These are phyloP conservation scores for Tetropium fuscum DNA, from an alignment of 2,888 invertebrate species.

Conservation along the genomic window DNA sequence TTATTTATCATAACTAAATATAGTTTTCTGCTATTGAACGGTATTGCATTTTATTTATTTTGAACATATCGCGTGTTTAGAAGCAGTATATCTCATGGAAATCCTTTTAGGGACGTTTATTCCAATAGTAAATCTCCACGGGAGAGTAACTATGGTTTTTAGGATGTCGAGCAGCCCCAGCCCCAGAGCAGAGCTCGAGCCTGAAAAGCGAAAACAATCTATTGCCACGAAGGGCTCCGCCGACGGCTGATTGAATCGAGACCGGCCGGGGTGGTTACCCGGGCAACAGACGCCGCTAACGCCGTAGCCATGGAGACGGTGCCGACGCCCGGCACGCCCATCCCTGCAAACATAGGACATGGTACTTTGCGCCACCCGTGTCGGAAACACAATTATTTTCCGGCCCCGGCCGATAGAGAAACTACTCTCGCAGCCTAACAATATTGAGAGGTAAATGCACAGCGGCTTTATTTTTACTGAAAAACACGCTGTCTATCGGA, in stretches of 20 bases:
- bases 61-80: too few species aligned
- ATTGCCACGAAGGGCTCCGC: constrained; percentile 5
- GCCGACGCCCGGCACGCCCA: constrained; percentile 63
- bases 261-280: constrained; percentile 46
- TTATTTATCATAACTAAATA: too few species aligned
- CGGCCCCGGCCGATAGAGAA: not conserved
- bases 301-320: constrained; percentile 56
- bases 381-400: not conserved
- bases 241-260: constrained; percentile 62
- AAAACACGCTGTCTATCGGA: too few species aligned
- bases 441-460: too few species aligned
- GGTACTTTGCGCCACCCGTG: not conserved
- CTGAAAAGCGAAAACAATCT: constrained; percentile 10
- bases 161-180: not conserved
- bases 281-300: constrained; percentile 29
- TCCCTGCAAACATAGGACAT: constrained; percentile 31
- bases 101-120: too few species aligned
- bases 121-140: not conserved
- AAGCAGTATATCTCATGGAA: too few species aligned
- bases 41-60: too few species aligned
- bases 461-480: too few species aligned
- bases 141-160: not conserved
- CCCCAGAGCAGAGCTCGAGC: constrained; percentile 1
- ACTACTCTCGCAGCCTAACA: not conserved
- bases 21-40: too few species aligned